phyloP scores from a whole-genome alignment of 2,113 vertebrate genomes.

The Osmerus eperlanus region DNA sequence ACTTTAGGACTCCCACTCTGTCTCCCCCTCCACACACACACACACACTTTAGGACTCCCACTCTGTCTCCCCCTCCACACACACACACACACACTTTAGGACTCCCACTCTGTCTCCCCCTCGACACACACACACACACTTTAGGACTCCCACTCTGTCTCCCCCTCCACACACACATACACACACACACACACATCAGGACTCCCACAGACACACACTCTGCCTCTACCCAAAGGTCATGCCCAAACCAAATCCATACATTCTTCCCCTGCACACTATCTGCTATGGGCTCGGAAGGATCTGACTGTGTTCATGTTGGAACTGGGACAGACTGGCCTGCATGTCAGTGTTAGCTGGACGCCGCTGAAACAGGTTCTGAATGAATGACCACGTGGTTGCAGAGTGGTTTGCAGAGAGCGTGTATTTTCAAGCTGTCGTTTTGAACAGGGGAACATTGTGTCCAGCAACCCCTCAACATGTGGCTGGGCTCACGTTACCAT shows the following conservation, averaged over 20 bases:
- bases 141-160: too few relatives aligned
- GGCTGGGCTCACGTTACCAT: too few relatives aligned
- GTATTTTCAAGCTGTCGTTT: too few relatives aligned
- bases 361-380: background rate
- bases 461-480: too few relatives aligned
- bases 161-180: background rate
- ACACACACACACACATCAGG: background rate
- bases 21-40: background rate
- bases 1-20: too few relatives aligned
- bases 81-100: background rate
- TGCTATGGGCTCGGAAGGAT: background rate
- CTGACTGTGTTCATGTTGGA: too few relatives aligned
- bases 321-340: too few relatives aligned
- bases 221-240: background rate
- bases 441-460: too few relatives aligned
- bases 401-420: too few relatives aligned
- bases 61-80: too few relatives aligned
- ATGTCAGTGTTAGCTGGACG: background rate
- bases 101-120: background rate
- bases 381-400: background rate
- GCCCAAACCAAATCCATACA: conserved; percentile 1
- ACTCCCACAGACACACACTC: background rate
- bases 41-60: too few relatives aligned
- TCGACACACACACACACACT: too few relatives aligned
- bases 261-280: background rate